Evolutionary conservation across 2,888 invertebrate species (phyloP), one percentile per base, ranked within the genome.

Genomic region (Temnothorax rugatulus): DNA sequence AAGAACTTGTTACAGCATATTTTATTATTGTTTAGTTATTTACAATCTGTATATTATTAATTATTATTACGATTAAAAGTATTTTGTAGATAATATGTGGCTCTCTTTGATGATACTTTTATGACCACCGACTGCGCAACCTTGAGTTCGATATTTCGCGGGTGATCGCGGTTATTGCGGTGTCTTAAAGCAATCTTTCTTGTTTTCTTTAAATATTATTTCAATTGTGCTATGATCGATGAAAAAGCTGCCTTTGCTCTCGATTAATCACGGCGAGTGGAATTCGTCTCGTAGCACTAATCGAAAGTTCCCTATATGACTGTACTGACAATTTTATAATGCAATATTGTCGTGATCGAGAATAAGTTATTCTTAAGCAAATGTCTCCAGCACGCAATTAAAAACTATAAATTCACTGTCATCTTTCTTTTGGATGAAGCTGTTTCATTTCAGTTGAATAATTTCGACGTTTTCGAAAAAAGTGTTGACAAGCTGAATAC

Each of bases 21-120:
- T 94, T 94, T 94, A 94, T 94, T 94, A 94, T 94, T 94, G 92
- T 94, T 95, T 94, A 94, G 92, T 94, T 94, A 95, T 95, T 95
- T 94, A 94, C 95, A 94, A 93, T 93, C 93, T 95, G 94, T 95
- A 95, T 95, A 94, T 94, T 94, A 94, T 94, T 93, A 92, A 93
- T 93, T 93, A 93, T 92, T 93, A 94, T 93, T 94, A 94, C 91
- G 92, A 94, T 95, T 95, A 94, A 94, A 94, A 94, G 92, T 94
- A 95, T 94, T 95, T 94, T 95, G 94, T 95, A 95, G 95, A 95
- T 95, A 95, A 89, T 69, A 83, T 85, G 64, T 71, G 71, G 44
- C 15, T 69, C 75, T 68, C 38, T 63, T 63, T 54, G 57, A 59
- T 84, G 75, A 83, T 75, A 83, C 84, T 81, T 83, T 68, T 86